Conservation (phyloP, 2,797 vertebrate species). For the Pantherophis vulpinus region DNA sequence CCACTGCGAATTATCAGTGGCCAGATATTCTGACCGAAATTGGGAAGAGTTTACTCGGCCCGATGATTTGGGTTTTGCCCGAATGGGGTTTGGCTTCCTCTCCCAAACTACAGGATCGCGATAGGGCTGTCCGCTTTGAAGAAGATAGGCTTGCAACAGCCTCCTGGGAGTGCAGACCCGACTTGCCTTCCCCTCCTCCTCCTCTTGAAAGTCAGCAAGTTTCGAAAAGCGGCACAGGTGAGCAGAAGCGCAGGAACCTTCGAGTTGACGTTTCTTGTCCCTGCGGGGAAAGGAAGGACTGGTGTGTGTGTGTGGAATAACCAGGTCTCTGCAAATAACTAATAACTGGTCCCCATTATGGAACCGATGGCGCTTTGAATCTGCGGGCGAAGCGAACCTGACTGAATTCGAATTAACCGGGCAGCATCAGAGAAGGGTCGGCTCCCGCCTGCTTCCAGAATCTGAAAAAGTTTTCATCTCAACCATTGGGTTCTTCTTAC, state of each 20-base stretch:
- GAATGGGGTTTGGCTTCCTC: neutral
- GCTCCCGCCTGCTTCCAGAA: neutral
- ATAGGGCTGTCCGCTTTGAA: neutral
- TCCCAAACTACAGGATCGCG: neutral
- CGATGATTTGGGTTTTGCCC: neutral
- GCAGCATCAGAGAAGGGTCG: too few species aligned
- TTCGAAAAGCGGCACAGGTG: too few species aligned
- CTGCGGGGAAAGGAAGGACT: accelerated
- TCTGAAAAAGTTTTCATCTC: neutral
- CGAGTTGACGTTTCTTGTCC: neutral
- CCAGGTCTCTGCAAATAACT: neutral
- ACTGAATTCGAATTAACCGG: neutral
- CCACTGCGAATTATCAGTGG: too few species aligned
- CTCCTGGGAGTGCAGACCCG: neutral
- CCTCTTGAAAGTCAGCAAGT: neutral
- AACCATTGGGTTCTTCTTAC: neutral
- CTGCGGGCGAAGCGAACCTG: neutral
- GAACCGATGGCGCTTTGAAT: neutral
- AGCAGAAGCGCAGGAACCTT: neutral
- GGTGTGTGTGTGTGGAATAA: neutral
- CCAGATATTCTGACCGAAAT: neutral
- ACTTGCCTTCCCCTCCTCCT: neutral
- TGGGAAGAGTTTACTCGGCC: neutral
- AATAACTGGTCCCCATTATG: neutral
- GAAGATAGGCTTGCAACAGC: too few species aligned